phyloP scores from a whole-genome alignment of 2,888 invertebrate genomes.

The Tanypteryx hageni region DNA sequence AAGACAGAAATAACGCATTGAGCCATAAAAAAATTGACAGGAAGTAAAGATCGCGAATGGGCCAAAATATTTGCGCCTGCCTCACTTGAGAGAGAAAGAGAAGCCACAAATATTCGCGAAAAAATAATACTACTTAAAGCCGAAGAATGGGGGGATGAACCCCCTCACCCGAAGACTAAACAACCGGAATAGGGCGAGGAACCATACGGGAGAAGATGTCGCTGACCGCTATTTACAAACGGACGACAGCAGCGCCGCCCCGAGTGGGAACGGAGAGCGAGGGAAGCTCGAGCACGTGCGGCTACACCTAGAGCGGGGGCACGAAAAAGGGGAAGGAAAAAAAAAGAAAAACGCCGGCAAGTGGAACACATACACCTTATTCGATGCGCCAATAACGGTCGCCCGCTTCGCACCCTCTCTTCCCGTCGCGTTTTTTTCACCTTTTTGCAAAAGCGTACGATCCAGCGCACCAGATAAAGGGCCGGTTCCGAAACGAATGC shows the following conservation, averaged over 20 bases:
- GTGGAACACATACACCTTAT: not conserved
- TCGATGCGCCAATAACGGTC: not conserved
- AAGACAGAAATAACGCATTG: too few relatives aligned
- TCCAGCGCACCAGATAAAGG: not conserved
- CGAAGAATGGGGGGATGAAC: not conserved
- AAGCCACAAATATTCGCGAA: not conserved
- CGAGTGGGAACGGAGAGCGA: not conserved
- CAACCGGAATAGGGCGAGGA: not conserved
- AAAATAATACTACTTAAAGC: not conserved
- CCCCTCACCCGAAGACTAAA: not conserved
- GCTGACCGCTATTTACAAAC: not conserved
- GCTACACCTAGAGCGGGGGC: not conserved
- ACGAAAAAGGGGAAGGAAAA: not conserved
- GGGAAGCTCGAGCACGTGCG: not conserved
- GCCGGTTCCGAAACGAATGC: not conserved
- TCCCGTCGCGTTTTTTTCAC: not conserved
- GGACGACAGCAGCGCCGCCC: not conserved
- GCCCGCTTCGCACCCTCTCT: not conserved
- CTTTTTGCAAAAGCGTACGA: not conserved
- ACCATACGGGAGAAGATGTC: not conserved
- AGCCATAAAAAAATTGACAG: too few relatives aligned
- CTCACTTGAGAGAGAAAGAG: too few relatives aligned
- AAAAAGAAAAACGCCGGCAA: not conserved
- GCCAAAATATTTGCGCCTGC: too few relatives aligned
- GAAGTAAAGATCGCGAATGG: too few relatives aligned